phyloP scores from a whole-genome alignment of 2,113 vertebrate genomes.

The Tiliqua scincoides region DNA sequence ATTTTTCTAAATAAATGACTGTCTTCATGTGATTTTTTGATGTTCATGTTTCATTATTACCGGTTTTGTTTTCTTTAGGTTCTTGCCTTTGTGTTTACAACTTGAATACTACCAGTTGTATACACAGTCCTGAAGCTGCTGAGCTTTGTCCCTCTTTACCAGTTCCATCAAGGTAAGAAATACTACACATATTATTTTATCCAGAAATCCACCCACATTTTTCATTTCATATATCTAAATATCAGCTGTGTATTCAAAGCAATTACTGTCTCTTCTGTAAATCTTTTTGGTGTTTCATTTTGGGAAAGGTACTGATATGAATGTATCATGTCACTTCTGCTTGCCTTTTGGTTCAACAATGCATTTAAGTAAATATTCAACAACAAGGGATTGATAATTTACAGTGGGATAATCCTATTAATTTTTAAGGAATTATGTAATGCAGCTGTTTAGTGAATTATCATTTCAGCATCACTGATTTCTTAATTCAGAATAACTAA shows the following conservation, averaged over 20 bases:
- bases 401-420: neutral
- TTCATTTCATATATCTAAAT: neutral
- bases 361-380: neutral
- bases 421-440: neutral
- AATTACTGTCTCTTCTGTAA: neutral
- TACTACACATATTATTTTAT: neutral
- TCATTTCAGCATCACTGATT: neutral
- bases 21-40: neutral
- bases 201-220: neutral
- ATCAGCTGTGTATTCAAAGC: neutral
- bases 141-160: slow-evolving; percentile 78
- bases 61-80: slow-evolving; percentile 60
- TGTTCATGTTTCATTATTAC: neutral
- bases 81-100: slow-evolving; percentile 80
- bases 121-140: slow-evolving; percentile 59
- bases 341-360: neutral
- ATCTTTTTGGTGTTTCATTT: neutral
- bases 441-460: neutral
- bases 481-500: neutral
- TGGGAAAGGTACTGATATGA: neutral
- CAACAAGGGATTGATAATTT: neutral
- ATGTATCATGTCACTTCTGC: neutral
- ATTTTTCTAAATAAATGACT: neutral
- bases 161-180: slow-evolving; percentile 79
- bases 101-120: slow-evolving; percentile 74